These are phyloP conservation scores for Ciconia boyciana DNA, from an alignment of 2,113 vertebrate genomes.

Conservation along the genomic window DNA sequence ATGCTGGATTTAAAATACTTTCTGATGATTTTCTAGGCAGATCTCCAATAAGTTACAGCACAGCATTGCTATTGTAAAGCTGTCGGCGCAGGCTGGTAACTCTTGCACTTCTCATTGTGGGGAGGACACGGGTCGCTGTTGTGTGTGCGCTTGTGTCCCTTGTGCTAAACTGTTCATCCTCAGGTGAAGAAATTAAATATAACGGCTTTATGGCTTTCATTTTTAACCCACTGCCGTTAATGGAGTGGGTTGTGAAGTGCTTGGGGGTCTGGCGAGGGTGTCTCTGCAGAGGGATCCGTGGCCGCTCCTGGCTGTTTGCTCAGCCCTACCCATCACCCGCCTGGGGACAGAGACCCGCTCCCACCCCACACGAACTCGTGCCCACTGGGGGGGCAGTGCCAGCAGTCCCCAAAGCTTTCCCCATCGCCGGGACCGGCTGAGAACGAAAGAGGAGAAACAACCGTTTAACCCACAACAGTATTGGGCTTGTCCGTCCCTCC, in stretches of 20 bases:
- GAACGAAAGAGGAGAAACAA: neutral
- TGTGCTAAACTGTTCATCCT: neutral
- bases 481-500: neutral
- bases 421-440: fast-evolving
- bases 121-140: neutral
- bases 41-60: slow-evolving; percentile 53
- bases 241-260: neutral
- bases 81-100: neutral
- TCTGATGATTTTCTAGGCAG: slow-evolving; percentile 72
- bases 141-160: fast-evolving
- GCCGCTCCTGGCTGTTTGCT: neutral
- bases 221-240: neutral
- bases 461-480: neutral
- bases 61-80: slow-evolving; percentile 25
- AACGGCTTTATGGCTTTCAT: neutral
- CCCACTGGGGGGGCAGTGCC: fast-evolving
- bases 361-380: fast-evolving
- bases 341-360: neutral
- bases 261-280: neutral
- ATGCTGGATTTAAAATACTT: slow-evolving; percentile 55
- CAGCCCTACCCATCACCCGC: neutral
- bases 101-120: neutral
- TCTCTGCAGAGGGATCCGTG: neutral
- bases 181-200: neutral
- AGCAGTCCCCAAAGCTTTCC: neutral